A percentile compares a stretch with the other conserved stretches of the same genome.
phyloP scores from a whole-genome alignment of 2,888 invertebrate species.

The Heteromyza rotundicornis region DNA sequence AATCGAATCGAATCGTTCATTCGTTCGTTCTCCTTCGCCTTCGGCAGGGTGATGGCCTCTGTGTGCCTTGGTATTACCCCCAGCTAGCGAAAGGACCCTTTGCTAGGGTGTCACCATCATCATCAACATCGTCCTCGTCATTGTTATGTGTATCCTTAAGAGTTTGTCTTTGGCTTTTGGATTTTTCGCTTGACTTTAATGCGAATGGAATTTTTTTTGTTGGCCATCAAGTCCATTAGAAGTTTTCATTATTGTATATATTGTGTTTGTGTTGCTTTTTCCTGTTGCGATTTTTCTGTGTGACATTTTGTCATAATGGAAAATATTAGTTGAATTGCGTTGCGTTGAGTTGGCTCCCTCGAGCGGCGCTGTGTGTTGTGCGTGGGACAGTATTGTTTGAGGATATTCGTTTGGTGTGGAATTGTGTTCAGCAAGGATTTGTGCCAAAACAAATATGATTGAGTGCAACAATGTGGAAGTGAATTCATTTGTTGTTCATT shows the following conservation, averaged over 20 bases:
- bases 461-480: slow-evolving; percentile 12
- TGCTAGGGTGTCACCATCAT: too few species aligned
- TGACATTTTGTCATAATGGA: slow-evolving; percentile 18
- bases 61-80: too few species aligned
- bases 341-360: too few species aligned
- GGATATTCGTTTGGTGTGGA: neutral
- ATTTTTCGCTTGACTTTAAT: neutral
- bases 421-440: neutral
- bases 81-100: too few species aligned
- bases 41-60: neutral
- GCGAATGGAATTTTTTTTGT: neutral
- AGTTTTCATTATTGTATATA: slow-evolving; percentile 14
- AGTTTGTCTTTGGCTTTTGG: too few species aligned
- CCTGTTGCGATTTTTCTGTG: too few species aligned
- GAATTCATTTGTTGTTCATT: slow-evolving; percentile 10
- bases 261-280: too few species aligned
- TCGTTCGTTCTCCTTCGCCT: neutral
- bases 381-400: too few species aligned
- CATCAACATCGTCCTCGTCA: too few species aligned
- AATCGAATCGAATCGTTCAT: slow-evolving; percentile 27
- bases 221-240: slow-evolving; percentile 18
- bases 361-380: too few species aligned
- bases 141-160: too few species aligned
- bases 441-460: neutral
- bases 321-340: slow-evolving; percentile 16